Conservation (phyloP, 1,140 invertebrate genomes). For the Euborellia annulipes region DNA sequence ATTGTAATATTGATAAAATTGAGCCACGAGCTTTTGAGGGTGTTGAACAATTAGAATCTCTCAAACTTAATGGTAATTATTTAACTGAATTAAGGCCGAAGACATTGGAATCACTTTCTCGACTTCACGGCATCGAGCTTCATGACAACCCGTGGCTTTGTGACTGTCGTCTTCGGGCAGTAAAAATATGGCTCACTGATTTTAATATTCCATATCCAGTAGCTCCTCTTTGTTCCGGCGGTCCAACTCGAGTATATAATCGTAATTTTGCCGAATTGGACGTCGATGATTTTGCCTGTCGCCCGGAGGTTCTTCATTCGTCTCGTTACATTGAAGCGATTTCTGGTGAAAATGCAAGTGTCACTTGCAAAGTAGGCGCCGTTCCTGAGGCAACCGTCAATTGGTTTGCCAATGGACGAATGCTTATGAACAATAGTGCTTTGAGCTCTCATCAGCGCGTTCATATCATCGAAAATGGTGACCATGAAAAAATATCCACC, state of each 20-base stretch:
- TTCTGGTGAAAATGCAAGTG: slow-evolving; percentile 68
- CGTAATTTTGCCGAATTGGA: slow-evolving; percentile 54
- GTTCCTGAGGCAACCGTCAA: slow-evolving; percentile 64
- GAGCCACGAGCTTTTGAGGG: slow-evolving; percentile 61
- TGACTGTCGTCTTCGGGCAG: slow-evolving; percentile 65
- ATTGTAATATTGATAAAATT: slow-evolving; percentile 60
- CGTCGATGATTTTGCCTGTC: slow-evolving; percentile 74
- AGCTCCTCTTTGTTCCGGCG: slow-evolving; percentile 52
- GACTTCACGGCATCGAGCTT: slow-evolving; percentile 65
- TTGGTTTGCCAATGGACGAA: slow-evolving; percentile 74
- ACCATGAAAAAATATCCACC: slow-evolving; percentile 49
- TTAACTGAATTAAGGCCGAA: slow-evolving; percentile 50
- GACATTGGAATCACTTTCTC: slow-evolving; percentile 53
- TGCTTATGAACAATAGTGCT: slow-evolving; percentile 59
- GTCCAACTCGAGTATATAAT: slow-evolving; percentile 47
- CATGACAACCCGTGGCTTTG: slow-evolving; percentile 87
- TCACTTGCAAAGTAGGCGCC: slow-evolving; percentile 61
- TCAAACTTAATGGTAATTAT: slow-evolving; percentile 69
- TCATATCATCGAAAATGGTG: slow-evolving; percentile 60
- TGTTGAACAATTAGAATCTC: slow-evolving; percentile 55
- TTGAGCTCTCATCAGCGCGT: slow-evolving; percentile 69
- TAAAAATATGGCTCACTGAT: slow-evolving; percentile 68
- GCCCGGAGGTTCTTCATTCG: slow-evolving; percentile 60
- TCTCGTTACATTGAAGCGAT: slow-evolving; percentile 58
- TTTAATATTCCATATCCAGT: slow-evolving; percentile 67